Evolutionary conservation across 2,113 vertebrate species (phyloP).

Genomic region (Caloenas nicobarica): DNA sequence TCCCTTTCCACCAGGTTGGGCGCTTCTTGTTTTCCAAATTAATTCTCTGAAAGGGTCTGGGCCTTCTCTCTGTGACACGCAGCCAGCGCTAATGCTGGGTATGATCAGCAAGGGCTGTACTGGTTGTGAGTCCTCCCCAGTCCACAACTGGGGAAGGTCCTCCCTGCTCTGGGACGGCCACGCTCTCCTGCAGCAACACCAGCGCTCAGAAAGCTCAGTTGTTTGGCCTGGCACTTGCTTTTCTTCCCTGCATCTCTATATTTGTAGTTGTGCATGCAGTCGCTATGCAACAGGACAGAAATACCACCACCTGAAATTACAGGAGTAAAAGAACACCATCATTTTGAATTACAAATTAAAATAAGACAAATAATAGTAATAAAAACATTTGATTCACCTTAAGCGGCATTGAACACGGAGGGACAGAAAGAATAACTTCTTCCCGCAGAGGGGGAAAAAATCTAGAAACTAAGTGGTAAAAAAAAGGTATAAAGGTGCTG

Average conservation of each 20-base stretch:
- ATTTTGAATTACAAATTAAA: background rate
- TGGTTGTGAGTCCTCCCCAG: background rate
- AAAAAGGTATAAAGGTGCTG: background rate
- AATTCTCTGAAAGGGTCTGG: background rate
- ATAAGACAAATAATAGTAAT: background rate
- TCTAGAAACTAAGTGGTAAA: background rate
- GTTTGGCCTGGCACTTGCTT: background rate
- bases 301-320: background rate
- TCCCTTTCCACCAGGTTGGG: background rate
- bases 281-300: too few species aligned
- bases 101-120: too few species aligned
- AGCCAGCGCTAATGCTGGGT: accelerated
- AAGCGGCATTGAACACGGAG: background rate
- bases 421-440: background rate
- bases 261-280: background rate
- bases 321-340: background rate
- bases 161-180: background rate
- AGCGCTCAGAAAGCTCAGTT: accelerated
- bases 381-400: background rate
- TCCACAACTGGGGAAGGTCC: background rate
- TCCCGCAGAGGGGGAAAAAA: background rate
- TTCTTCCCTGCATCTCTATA: background rate
- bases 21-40: background rate
- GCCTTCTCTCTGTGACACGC: background rate
- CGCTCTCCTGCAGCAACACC: background rate